phyloP scores from a whole-genome alignment of 2,888 invertebrate species.

The Tetragonula carbonaria region DNA sequence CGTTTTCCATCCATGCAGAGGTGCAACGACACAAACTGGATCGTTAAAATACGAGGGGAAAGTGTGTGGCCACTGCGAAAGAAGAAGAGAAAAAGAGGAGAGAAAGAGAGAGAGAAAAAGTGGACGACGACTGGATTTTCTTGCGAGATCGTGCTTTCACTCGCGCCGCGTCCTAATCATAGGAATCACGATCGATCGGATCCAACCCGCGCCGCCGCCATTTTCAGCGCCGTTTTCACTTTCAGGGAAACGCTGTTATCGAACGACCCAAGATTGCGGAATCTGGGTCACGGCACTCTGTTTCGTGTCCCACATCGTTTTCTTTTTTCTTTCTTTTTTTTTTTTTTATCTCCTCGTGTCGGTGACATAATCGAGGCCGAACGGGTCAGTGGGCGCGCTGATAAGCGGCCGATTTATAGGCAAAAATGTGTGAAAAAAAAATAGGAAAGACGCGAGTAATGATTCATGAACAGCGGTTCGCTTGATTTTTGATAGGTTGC shows the following conservation, averaged over 20 bases:
- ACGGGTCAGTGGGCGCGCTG: slow-evolving; percentile 35
- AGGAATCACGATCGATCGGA: neutral
- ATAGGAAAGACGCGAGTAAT: neutral
- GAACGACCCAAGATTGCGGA: slow-evolving; percentile 60
- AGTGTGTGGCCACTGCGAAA: slow-evolving; percentile 54
- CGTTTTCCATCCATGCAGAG: neutral
- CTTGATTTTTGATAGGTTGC: neutral
- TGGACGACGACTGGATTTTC: slow-evolving; percentile 55
- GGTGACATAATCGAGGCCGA: slow-evolving; percentile 46
- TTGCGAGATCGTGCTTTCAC: slow-evolving; percentile 67
- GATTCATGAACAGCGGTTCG: neutral
- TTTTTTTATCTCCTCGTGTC: slow-evolving; percentile 55
- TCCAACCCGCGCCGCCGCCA: neutral
- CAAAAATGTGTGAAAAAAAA: neutral
- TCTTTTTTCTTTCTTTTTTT: no score
- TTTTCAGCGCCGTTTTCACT: neutral
- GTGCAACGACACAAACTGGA: slow-evolving; percentile 10
- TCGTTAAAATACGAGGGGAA: slow-evolving; percentile 64
- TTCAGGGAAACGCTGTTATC: slow-evolving; percentile 47
- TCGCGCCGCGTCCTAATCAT: slow-evolving; percentile 26
- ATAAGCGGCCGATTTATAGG: slow-evolving; percentile 21
- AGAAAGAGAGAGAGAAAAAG: neutral
- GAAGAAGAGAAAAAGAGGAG: slow-evolving; percentile 7
- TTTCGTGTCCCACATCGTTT: slow-evolving; percentile 61
- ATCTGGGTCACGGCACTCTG: slow-evolving; percentile 69